Evolutionary conservation across 2,113 vertebrate species (phyloP).

Genomic region (Chlorodrepanis virens): DNA sequence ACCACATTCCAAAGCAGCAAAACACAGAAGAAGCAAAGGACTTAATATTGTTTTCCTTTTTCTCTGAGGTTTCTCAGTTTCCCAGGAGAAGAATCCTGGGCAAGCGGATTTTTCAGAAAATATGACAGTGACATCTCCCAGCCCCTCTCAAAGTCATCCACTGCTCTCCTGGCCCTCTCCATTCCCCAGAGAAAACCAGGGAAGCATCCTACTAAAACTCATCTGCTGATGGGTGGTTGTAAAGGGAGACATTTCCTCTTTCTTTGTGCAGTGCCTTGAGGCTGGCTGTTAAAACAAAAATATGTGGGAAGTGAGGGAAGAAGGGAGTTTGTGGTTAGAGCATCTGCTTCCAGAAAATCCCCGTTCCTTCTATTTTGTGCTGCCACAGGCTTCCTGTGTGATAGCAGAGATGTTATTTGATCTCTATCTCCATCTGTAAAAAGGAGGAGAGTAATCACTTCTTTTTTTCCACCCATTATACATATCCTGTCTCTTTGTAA

Average conservation of each 20-base stretch:
- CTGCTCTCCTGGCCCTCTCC: not conserved
- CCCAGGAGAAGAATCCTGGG: too few relatives aligned
- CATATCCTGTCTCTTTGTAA: not conserved
- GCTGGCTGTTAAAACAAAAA: not conserved
- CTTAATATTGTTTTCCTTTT: too few relatives aligned
- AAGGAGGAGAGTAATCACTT: not conserved
- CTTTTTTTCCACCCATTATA: not conserved
- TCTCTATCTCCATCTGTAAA: not conserved
- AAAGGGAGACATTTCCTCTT: not conserved
- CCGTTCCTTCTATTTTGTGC: not conserved
- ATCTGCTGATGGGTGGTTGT: rapidly evolving
- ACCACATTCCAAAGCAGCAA: too few relatives aligned
- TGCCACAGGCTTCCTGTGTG: not conserved
- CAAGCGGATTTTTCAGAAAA: too few relatives aligned
- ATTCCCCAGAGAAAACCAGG: not conserved
- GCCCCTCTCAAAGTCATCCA: not conserved
- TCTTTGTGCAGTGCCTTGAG: not conserved
- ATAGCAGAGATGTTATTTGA: not conserved
- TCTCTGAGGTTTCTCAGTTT: too few relatives aligned
- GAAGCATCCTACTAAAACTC: not conserved
- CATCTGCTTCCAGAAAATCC: constrained; percentile 23
- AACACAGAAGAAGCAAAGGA: too few relatives aligned
- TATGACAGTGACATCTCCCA: not conserved
- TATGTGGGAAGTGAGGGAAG: not conserved
- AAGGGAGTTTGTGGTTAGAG: not conserved